Evolutionary conservation across 2,113 vertebrate species (phyloP).

Genomic region (Calyptomena viridis): DNA sequence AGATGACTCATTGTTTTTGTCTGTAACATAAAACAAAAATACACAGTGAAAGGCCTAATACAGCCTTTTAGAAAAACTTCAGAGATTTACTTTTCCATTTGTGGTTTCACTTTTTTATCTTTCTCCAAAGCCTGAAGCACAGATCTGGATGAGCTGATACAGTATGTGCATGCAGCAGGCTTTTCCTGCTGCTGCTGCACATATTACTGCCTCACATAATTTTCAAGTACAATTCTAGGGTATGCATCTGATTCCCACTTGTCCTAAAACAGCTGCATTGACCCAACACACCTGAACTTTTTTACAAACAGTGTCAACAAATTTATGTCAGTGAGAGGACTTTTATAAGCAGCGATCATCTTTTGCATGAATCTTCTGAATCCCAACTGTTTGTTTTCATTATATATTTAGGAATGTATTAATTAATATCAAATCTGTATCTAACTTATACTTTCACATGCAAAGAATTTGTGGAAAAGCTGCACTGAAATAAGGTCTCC

Average conservation of each 20-base stretch:
- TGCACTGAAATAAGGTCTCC: background rate
- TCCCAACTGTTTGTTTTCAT: background rate
- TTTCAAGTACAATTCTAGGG: background rate
- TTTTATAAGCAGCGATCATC: background rate
- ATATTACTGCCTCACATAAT: background rate
- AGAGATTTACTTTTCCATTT: conserved; percentile 23
- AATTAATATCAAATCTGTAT: background rate
- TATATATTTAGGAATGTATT: background rate
- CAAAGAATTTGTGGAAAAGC: background rate
- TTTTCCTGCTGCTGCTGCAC: background rate
- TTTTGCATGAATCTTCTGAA: background rate
- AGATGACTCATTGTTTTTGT: conserved; percentile 53
- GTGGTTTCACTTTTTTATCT: conserved; percentile 29
- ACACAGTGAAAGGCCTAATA: background rate
- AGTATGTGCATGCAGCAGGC: background rate
- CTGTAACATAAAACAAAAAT: conserved; percentile 38
- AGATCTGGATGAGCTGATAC: background rate
- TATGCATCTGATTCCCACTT: background rate
- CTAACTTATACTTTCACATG: background rate
- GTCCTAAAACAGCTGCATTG: background rate
- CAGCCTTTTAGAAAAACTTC: conserved; percentile 17
- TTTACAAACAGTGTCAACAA: background rate
- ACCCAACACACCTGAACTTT: background rate
- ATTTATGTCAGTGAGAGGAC: background rate
- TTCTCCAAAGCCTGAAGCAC: background rate